Conservation (phyloP, 2,113 vertebrate genomes). For the Protobothrops flavoviridis region DNA sequence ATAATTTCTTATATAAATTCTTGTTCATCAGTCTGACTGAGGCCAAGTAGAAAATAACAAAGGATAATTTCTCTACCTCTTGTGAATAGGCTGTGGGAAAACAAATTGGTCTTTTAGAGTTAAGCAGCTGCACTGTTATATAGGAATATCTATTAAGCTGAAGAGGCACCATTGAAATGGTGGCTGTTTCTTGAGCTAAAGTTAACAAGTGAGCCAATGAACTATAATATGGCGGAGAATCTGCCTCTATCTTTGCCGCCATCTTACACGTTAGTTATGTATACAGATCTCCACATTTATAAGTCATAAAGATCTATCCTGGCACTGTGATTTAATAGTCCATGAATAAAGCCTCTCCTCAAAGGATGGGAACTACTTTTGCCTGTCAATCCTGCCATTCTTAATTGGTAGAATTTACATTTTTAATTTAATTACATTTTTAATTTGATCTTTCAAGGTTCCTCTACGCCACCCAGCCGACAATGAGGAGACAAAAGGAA, state of each 20-base stretch:
- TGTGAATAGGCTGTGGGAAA: neutral
- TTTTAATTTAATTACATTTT: constrained; percentile 24
- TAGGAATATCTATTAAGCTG: neutral
- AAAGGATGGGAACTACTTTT: neutral
- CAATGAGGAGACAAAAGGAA: neutral
- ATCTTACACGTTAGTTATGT: neutral
- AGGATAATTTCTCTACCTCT: neutral
- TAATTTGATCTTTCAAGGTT: constrained; percentile 13
- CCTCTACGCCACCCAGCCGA: neutral
- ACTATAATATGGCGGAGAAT: neutral
- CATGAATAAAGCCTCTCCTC: neutral
- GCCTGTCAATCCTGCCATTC: neutral
- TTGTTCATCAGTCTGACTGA: neutral
- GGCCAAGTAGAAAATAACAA: neutral
- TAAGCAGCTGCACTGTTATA: neutral
- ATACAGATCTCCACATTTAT: neutral
- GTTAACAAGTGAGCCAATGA: constrained; percentile 2
- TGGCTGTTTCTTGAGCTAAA: constrained; percentile 7
- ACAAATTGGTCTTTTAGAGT: neutral
- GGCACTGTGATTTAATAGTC: constrained; percentile 8
- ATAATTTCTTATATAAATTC: neutral
- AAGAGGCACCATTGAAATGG: neutral
- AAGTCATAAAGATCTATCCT: neutral
- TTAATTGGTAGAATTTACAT: constrained; percentile 13
- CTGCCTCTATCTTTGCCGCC: neutral